Base-by-base conservation (phyloP, 2,888 invertebrate genomes). In the Ophraella communa region DNA sequence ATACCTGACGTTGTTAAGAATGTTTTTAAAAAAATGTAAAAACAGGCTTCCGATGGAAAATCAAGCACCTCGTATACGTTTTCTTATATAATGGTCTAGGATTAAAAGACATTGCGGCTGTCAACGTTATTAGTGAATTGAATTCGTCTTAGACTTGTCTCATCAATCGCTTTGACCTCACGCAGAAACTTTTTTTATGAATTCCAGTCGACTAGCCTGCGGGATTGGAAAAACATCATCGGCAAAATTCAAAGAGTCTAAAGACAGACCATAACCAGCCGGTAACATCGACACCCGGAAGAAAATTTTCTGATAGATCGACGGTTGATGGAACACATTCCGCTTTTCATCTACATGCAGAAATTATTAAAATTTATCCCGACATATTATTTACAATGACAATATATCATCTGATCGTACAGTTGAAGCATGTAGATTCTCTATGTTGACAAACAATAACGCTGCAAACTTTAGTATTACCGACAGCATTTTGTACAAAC, bases 81-180 rank as follows among this genome's bases (percentile, higher is more conserved):
- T 39, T 14, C 39, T 39, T 14, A 39, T 39, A 14, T 39, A 39
- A 39, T 39, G 17, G 39, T n/a, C 39, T 39, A 17, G 39, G 17
- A 39, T 17, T 39, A 7, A 17, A 39, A 39, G 39, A 39, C 39
- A 39, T 39, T 39, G 39, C 39, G 20, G 21, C 52, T 52, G 27
- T 58, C 49, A 51, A n/a, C 35, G 39, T 58, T 51, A 58, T 58
- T 23, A 33, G 49, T 51, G 58, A 49, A 58, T 58, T 27, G 58
- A 58, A 51, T 58, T 58, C 59, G 60, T 49, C 53, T 49, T 64
- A 59, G 59, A 60, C 64, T 49, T 60, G 64, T 60, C 59, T 47
- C 64, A 64, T 64, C 64, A 54, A 64, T 64, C 60, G 59, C 55
- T 55, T 35, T 64, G 64, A 64, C 64, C 64, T 60, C 60, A 60